Evolutionary conservation across 92 coral and sea anemone species (phyloP), one percentile per base, ranked within the genome.

Genomic region (Galaxea fascicularis): DNA sequence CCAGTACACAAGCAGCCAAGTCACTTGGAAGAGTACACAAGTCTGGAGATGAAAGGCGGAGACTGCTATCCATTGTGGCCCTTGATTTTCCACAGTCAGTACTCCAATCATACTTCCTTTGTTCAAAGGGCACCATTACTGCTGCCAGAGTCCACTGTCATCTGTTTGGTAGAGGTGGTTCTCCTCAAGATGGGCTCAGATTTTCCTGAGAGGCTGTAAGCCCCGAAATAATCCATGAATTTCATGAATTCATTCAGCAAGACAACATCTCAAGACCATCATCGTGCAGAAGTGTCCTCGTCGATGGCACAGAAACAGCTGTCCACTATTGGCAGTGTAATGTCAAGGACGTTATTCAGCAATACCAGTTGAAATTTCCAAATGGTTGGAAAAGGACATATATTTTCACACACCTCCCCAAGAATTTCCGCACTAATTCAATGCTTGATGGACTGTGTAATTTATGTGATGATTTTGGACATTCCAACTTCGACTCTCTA

Each of bases 401-500:
- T 46, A 79, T 86, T 18, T 86, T 79, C 63, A 16, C 90, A n/a
- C 86, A 79, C 54, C 21, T 86, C 3, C 90, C 86, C 21, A 58
- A 86, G 81, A 79, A 81, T 30, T 87, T 87, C 17, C n/a, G 87
- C 0, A 39, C 14, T 11, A 70, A 87, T 71, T 41, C 91, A 29
- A 87, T 87, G 83, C 83, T 87, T 26, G 92, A 89, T 10, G 85
- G 92, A 20, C 74, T 89, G 10, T 89, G 89, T 49, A 89, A 83
- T 49, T 22, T 77, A 0, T 83, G 89, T 20, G 89, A 83, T 28
- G 82, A 77, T 26, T 83, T 66, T 83, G 88, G 88, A 0, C 88
- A 84, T 66, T 59, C 73, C 0, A 80, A 81, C 59, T 81, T 87
- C 51, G 91, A 81, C 49, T 53, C 35, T 14, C 21, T 79, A 47